Conservation (phyloP, 2,888 invertebrate species). For the Pterostichus niger region DNA sequence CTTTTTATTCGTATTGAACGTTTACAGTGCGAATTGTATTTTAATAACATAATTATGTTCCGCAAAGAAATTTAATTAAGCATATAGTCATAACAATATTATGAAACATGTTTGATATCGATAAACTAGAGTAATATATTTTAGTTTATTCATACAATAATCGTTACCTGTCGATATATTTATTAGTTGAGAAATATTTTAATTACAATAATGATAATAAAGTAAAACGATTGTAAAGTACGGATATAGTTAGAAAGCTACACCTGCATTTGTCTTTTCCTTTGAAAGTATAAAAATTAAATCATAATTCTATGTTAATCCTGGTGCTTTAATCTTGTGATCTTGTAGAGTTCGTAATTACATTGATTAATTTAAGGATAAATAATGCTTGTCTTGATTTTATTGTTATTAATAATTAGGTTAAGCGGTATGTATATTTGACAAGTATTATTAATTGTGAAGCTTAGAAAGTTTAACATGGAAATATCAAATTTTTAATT, state of each 20-base stretch:
- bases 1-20: neutral
- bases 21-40: neutral
- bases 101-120: neutral
- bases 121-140: neutral
- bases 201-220: neutral
- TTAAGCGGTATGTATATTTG: neutral
- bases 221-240: neutral
- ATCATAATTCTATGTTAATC: conserved; percentile 12
- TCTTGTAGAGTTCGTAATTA: neutral
- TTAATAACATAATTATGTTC: conserved; percentile 3
- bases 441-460: neutral
- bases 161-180: neutral
- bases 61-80: conserved; percentile 1
- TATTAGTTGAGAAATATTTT: conserved; percentile 12
- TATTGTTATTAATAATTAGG: neutral
- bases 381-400: conserved; percentile 2
- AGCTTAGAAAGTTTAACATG: conserved; percentile 7
- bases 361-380: neutral
- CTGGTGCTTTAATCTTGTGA: neutral
- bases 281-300: conserved; percentile 12
- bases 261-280: conserved; percentile 10
- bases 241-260: conserved; percentile 6
- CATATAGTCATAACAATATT: conserved; percentile 1
- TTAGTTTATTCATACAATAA: neutral
- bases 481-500: neutral